These are phyloP conservation scores for Adelges cooleyi DNA, from an alignment of 1,140 invertebrate genomes.

Conservation along the genomic window DNA sequence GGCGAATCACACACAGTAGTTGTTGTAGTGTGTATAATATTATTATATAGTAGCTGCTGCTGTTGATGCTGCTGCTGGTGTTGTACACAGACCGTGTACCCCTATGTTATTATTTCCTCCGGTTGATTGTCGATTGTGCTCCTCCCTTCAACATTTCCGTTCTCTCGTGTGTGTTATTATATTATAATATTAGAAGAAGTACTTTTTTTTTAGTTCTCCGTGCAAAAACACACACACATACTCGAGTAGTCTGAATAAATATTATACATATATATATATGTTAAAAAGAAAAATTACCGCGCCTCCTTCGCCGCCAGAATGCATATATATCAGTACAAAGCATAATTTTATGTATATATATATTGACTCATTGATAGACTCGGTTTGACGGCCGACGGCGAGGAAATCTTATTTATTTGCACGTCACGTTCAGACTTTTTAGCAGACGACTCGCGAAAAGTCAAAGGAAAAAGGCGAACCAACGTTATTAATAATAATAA, in stretches of 20 bases:
- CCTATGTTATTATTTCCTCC: slow-evolving; percentile 11
- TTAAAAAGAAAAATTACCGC: no score
- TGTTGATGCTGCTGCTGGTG: no score
- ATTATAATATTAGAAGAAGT: not conserved
- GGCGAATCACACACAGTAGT: no score
- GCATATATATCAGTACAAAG: no score
- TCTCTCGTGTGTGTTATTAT: slow-evolving; percentile 16
- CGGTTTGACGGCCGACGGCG: no score
- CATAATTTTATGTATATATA: no score
- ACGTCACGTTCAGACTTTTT: slow-evolving; percentile 25
- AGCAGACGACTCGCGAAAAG: not conserved
- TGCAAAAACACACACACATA: not conserved
- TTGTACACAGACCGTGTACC: not conserved
- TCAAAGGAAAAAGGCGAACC: slow-evolving; percentile 9
- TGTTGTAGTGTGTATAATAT: not conserved
- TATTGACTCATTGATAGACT: no score
- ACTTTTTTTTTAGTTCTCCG: not conserved
- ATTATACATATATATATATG: no score
- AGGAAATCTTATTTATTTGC: slow-evolving; percentile 27
- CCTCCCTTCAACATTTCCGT: slow-evolving; percentile 15
- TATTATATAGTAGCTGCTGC: not conserved
- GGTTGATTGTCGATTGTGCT: slow-evolving; percentile 18
- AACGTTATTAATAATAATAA: slow-evolving; percentile 27
- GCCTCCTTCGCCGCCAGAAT: no score
- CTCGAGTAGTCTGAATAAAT: no score